Percentiles rank a stretch among this genome's conserved stretches.
Conservation (phyloP, 37 sponge, comb jelly and placozoan species). For the Eunapius fragilis region DNA sequence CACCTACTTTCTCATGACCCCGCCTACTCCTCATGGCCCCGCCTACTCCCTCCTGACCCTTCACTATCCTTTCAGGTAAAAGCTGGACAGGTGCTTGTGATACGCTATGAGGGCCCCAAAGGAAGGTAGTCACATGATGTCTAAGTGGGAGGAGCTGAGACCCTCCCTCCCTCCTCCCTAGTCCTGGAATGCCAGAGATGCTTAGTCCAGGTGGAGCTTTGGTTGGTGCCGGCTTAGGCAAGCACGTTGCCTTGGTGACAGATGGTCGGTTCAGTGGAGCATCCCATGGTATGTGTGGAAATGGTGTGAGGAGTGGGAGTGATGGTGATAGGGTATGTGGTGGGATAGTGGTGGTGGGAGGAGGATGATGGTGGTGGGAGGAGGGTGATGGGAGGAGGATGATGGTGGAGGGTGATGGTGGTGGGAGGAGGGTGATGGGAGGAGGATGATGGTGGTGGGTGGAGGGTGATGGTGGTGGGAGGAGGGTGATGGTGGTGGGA, state of each 20-base stretch:
- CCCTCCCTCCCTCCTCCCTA: neutral
- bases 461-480: neutral
- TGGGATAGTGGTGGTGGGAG: conserved; percentile 66
- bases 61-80: conserved; percentile 60
- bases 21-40: neutral
- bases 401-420: conserved; percentile 53
- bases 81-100: conserved; percentile 68
- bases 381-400: conserved; percentile 25
- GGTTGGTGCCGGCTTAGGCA: conserved; percentile 73
- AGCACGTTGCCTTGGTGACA: conserved; percentile 64
- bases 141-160: neutral
- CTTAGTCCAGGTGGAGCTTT: conserved; percentile 78
- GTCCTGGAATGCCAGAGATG: conserved; percentile 89
- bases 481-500: neutral
- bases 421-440: conserved; percentile 14
- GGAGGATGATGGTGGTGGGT: neutral
- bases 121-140: conserved; percentile 49
- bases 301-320: neutral
- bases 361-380: conserved; percentile 59
- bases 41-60: neutral
- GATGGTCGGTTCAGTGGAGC: conserved; percentile 83
- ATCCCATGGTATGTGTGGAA: conserved; percentile 47
- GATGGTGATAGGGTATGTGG: neutral
- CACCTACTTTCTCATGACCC: neutral
- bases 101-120: conserved; percentile 78